These are phyloP conservation scores for Achatina immaculata DNA, from an alignment of 1,140 invertebrate species.

Conservation along the genomic window DNA sequence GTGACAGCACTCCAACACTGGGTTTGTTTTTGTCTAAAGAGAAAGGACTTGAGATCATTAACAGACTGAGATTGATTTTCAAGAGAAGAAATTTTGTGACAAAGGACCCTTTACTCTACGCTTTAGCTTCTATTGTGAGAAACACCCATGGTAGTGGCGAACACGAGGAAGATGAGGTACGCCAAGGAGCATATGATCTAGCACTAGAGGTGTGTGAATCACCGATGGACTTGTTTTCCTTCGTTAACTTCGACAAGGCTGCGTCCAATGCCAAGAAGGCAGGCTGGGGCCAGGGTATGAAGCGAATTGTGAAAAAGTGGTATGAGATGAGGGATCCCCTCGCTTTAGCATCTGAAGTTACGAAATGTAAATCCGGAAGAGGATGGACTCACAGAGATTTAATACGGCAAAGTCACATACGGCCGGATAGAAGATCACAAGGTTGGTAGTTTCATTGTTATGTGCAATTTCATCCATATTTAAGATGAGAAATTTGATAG, in stretches of 20 bases:
- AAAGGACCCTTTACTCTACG: constrained; percentile 49
- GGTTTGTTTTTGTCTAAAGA: not conserved
- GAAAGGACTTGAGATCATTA: not conserved
- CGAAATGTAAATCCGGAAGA: constrained; percentile 75
- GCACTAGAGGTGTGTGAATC: constrained; percentile 74
- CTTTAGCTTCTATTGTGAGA: constrained; percentile 75
- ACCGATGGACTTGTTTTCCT: constrained; percentile 76
- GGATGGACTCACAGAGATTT: constrained; percentile 80
- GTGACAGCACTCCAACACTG: not conserved
- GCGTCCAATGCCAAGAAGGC: constrained; percentile 57
- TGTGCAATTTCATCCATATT: no score
- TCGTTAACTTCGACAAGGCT: constrained; percentile 75
- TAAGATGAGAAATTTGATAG: no score
- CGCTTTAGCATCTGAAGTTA: constrained; percentile 76
- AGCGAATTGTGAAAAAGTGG: constrained; percentile 76
- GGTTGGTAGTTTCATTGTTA: no score
- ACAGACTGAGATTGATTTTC: not conserved
- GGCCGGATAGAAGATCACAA: constrained; percentile 72
- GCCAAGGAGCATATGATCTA: constrained; percentile 73
- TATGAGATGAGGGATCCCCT: constrained; percentile 75
- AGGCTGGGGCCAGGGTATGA: constrained; percentile 77
- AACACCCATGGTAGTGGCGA: constrained; percentile 64
- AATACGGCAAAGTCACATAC: constrained; percentile 77
- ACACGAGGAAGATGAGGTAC: constrained; percentile 68
- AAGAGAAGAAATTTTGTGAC: not conserved